These are phyloP conservation scores for Cacatua alba DNA, from an alignment of 2,113 vertebrate species.

Conservation along the genomic window DNA sequence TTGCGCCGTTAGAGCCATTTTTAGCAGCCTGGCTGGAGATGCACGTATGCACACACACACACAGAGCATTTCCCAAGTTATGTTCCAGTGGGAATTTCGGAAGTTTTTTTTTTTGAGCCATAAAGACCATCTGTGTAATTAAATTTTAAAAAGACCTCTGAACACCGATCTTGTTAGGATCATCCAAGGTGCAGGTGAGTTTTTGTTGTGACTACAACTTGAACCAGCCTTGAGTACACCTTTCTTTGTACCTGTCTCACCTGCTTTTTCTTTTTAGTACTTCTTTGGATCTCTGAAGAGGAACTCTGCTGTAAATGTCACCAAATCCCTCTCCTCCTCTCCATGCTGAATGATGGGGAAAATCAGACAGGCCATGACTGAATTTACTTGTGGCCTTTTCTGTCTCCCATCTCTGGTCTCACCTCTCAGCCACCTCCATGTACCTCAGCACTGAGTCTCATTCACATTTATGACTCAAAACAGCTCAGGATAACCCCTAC, in stretches of 20 bases:
- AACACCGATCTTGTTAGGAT: neutral
- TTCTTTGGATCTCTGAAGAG: neutral
- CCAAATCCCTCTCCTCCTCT: neutral
- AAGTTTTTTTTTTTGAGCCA: neutral
- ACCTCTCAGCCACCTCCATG: neutral
- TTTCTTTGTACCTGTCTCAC: neutral
- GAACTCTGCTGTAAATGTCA: neutral
- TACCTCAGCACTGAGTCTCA: neutral
- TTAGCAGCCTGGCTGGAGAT: neutral
- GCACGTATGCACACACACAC: fast-evolving
- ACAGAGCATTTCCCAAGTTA: neutral
- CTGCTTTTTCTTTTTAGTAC: neutral
- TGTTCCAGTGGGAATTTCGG: neutral
- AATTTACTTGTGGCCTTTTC: neutral
- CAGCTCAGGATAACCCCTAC: neutral
- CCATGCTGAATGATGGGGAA: neutral
- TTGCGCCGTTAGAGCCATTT: neutral
- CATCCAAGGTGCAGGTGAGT: neutral
- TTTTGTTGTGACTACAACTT: neutral
- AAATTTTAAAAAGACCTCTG: neutral
- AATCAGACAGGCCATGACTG: neutral
- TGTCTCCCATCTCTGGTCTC: neutral
- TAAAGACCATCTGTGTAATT: neutral
- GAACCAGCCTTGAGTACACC: neutral
- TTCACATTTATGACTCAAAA: neutral